These are phyloP conservation scores for Enteromius paludinosus DNA, from an alignment of 2,797 vertebrate species.

Conservation along the genomic window DNA sequence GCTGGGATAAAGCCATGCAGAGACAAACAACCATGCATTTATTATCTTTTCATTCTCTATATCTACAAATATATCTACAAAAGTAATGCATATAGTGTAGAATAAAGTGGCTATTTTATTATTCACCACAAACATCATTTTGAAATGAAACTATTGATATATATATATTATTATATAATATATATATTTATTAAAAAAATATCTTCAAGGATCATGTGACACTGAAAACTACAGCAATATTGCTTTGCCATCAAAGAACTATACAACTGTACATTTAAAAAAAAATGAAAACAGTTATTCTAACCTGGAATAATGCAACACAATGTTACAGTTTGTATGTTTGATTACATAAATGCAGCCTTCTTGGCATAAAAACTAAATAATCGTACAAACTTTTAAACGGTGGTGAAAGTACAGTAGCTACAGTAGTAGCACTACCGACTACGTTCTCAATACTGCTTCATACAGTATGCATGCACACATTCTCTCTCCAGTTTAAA, in stretches of 20 bases:
- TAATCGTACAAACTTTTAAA: background rate
- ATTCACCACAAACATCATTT: background rate
- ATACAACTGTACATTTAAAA: background rate
- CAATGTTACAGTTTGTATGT: background rate
- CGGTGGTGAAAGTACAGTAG: background rate
- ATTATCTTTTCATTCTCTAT: background rate
- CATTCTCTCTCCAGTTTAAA: background rate
- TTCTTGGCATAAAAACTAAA: background rate
- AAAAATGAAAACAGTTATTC: background rate
- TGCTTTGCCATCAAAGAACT: background rate
- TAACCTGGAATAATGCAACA: background rate
- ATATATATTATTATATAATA: too few species aligned
- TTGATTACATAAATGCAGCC: background rate
- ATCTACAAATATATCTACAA: background rate
- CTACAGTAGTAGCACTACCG: background rate
- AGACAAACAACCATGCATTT: conserved; percentile 4
- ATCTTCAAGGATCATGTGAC: too few species aligned
- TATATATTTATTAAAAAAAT: too few species aligned
- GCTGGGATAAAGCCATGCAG: conserved; percentile 17
- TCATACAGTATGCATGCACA: background rate
- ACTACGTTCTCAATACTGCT: background rate
- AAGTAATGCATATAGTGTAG: background rate
- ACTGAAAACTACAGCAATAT: background rate
- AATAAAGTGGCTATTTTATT: background rate
- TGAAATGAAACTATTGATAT: background rate